Percentiles rank a stretch among this genome's conserved stretches.
These are phyloP conservation scores for Hyppa rectilinea DNA, from an alignment of 2,888 invertebrate genomes.

Conservation along the genomic window DNA sequence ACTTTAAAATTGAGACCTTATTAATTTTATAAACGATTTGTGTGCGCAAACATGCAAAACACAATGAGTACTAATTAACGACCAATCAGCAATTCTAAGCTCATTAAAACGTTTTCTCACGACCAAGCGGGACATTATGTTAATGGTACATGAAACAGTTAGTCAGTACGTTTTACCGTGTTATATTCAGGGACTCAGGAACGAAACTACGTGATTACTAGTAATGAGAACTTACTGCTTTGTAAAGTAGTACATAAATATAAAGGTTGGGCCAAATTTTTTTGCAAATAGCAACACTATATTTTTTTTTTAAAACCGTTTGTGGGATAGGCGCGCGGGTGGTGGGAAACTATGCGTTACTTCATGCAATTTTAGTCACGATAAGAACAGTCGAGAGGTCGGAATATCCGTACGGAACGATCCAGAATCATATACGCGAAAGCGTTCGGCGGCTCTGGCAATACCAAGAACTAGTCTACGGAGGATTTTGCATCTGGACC, in stretches of 20 bases:
- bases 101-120: conserved; percentile 21
- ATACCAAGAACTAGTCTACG: too few species aligned
- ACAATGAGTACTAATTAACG: conserved; percentile 11
- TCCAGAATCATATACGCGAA: too few species aligned
- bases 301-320: too few species aligned
- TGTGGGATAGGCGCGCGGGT: too few species aligned
- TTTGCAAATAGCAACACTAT: too few species aligned
- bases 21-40: background rate
- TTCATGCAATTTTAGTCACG: too few species aligned
- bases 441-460: too few species aligned
- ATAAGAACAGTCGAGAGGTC: too few species aligned
- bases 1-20: background rate
- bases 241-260: background rate
- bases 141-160: conserved; percentile 17
- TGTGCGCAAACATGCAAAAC: background rate
- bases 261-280: too few species aligned
- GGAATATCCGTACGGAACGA: too few species aligned
- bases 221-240: background rate
- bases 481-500: too few species aligned
- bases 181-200: background rate
- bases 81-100: conserved; percentile 21
- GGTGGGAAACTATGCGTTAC: too few species aligned
- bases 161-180: background rate
- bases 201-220: background rate
- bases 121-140: conserved; percentile 11